Evolutionary conservation across 2,888 invertebrate species (phyloP), one percentile per base, ranked within the genome.

Genomic region (Osedax fenrisi): DNA sequence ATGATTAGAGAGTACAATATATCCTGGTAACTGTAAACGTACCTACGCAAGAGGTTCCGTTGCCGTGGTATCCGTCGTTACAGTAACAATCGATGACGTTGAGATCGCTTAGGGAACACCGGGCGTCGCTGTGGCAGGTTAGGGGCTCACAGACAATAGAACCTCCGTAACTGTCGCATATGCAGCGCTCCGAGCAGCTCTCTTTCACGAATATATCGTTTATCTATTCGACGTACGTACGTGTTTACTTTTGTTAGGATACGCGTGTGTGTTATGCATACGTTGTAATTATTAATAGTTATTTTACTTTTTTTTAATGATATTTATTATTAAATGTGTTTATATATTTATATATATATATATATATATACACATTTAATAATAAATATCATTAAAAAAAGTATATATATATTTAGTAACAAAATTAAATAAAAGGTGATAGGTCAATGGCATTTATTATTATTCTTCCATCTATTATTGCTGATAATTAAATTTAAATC

Each of bases 81-180:
- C 68, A 68, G 26, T 68, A 26, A n/a, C 68, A 68, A 25, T 68
- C 68, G 10, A 2, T 10, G 26, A 68, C 26, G 41, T 17, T 41
- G 10, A 10, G 10, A 17, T 41, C 41, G 41, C 17, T 41, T 41
- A 41, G 5, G 13, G 25, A 25, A 23, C 68, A 68, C 1, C 1
- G 21, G 68, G 68, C 68, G 68, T 68, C 25, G n/a, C 27, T 17
- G n/a, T 68, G 26, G 27, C 68, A 68, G 26, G 2, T 26, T 25
- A 68, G 24, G 22, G 68, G 10, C 10, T 23, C 22, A 26, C 68
- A 68, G 17, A 17, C n/a, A n/a, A 68, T 13, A 22, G 5, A 10
- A 10, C 26, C 25, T 13, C 25, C 26, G 68, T 22, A 24, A n/a
- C n/a, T 68, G 22, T 68, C 68, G 27, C 68, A 68, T 1, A 26